These are phyloP conservation scores for Steinernema carpocapsae DNA, from an alignment of 2,888 invertebrate species.

Conservation along the genomic window DNA sequence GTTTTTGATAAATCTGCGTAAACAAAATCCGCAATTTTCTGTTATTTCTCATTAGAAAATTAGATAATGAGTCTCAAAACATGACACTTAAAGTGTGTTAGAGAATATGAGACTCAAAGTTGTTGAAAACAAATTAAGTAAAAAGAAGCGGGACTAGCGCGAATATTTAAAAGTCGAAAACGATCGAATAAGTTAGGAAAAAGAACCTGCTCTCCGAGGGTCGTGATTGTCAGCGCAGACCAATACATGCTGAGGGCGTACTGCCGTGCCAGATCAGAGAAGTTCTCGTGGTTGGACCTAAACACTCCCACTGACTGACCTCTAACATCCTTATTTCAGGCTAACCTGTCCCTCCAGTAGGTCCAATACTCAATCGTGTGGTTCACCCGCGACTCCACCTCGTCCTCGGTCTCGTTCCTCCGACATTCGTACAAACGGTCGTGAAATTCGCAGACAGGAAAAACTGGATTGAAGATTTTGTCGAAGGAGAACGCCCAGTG, in stretches of 20 bases:
- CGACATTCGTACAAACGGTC: not conserved
- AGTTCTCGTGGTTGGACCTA: constrained; percentile 33
- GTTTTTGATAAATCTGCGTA: no score
- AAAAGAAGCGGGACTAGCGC: no score
- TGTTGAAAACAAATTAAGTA: no score
- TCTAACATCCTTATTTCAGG: no score
- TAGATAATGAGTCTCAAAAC: no score
- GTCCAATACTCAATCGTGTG: not conserved
- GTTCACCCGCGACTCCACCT: not conserved
- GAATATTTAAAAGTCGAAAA: no score
- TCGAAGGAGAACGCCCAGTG: constrained; percentile 41
- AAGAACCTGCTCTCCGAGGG: constrained; percentile 54
- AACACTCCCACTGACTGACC: not conserved
- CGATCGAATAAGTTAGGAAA: no score
- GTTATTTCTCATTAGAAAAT: no score
- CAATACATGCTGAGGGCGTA: constrained; percentile 59
- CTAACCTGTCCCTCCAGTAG: not conserved
- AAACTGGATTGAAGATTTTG: constrained; percentile 39
- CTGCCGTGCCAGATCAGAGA: constrained; percentile 51
- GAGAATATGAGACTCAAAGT: no score
- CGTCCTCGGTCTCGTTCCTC: not conserved
- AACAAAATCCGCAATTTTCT: no score
- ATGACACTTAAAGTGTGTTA: no score
- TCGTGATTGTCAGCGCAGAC: constrained; percentile 61
- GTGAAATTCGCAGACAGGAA: not conserved